Conservation (phyloP, 2,888 invertebrate genomes). For the Pammene fasciana region DNA sequence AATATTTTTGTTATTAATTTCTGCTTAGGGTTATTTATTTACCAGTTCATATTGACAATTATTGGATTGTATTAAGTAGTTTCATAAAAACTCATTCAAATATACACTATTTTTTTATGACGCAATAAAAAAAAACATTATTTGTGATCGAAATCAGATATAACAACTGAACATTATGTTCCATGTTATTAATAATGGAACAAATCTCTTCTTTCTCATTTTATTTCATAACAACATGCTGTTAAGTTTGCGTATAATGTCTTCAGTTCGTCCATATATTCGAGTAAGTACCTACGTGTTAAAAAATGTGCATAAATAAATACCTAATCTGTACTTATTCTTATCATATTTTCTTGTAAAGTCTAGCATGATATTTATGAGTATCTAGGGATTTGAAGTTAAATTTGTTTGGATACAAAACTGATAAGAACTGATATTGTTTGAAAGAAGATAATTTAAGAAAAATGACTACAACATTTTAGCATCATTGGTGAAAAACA, state of each 20-base stretch:
- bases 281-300: not conserved
- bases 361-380: not conserved
- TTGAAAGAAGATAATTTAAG: not conserved
- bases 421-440: conserved; percentile 11
- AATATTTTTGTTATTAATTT: no score
- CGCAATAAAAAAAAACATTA: no score
- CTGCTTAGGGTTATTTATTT: not conserved
- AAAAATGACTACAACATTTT: not conserved
- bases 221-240: no score
- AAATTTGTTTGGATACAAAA: conserved; percentile 6
- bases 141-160: no score
- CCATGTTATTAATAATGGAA: no score
- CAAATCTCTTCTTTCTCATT: no score
- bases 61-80: not conserved
- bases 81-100: no score
- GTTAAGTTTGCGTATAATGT: no score
- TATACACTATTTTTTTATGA: no score
- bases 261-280: not conserved
- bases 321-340: not conserved
- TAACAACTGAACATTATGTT: no score
- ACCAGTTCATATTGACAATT: conserved; percentile 32
- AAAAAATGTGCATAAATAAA: not conserved
- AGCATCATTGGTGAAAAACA: not conserved
- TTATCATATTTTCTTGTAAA: not conserved
- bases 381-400: not conserved